Evolutionary conservation across 2,113 vertebrate species (phyloP).

Genomic region (Paracyprichromis sp.): DNA sequence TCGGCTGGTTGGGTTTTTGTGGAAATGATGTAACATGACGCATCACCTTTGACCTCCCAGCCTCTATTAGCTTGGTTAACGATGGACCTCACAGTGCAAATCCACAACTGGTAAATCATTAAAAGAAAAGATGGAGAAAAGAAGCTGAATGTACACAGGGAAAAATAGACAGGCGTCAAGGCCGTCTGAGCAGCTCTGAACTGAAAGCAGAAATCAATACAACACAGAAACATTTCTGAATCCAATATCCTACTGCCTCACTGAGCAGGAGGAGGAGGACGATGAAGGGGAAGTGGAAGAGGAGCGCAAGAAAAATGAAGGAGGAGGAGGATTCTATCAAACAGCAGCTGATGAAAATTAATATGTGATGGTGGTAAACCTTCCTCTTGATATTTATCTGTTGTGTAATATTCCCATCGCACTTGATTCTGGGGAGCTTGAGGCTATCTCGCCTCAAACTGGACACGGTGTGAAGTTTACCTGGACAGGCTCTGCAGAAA

Average conservation of each 20-base stretch:
- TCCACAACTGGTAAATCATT: neutral
- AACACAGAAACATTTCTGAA: slow-evolving; percentile 44
- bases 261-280: neutral
- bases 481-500: neutral
- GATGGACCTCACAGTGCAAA: neutral
- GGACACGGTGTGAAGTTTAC: neutral
- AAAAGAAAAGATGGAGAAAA: neutral
- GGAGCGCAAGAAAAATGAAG: neutral
- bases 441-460: neutral
- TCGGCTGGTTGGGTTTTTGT: neutral
- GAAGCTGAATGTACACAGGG: neutral
- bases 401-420: neutral
- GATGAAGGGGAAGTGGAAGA: neutral
- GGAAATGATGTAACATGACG: neutral
- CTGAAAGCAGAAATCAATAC: slow-evolving; percentile 43
- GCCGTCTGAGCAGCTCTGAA: slow-evolving; percentile 15
- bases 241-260: slow-evolving; percentile 27
- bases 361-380: neutral
- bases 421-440: neutral
- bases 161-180: neutral
- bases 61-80: neutral
- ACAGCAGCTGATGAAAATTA: neutral
- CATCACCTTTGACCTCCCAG: neutral
- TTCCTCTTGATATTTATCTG: neutral
- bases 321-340: neutral